Percentiles rank a stretch among this genome's conserved stretches.
Conservation (phyloP, 2,888 invertebrate species). For the Kryphioiulus occultus region DNA sequence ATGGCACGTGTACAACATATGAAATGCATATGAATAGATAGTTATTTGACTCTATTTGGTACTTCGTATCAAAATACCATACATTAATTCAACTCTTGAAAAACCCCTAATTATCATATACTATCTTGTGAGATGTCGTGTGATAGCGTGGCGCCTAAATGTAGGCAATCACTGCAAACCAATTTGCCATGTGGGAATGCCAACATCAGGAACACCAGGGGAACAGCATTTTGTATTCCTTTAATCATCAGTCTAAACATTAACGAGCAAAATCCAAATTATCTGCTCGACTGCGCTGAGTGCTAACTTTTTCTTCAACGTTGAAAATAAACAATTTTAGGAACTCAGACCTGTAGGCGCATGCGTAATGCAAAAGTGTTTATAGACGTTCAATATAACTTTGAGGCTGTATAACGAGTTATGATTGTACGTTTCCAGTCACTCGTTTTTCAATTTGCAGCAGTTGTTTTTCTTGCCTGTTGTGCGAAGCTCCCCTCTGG, state of each 20-base stretch:
- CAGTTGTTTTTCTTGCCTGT: background rate
- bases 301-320: background rate
- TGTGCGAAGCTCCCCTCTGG: background rate
- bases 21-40: too few relatives aligned
- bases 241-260: too few relatives aligned
- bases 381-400: background rate
- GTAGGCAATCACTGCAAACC: too few relatives aligned
- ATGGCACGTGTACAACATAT: too few relatives aligned
- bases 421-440: background rate
- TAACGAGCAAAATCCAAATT: background rate
- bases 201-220: too few relatives aligned
- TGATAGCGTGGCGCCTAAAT: too few relatives aligned
- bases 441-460: background rate
- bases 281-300: background rate
- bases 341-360: background rate
- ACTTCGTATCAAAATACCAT: background rate
- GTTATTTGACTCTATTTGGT: too few relatives aligned
- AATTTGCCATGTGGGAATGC: too few relatives aligned
- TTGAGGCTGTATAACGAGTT: background rate
- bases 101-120: background rate
- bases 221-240: too few relatives aligned
- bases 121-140: too few relatives aligned
- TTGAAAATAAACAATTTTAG: background rate
- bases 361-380: background rate
- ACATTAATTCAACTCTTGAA: background rate